Conservation (phyloP, 2,113 vertebrate species). For the Rutilus rutilus region DNA sequence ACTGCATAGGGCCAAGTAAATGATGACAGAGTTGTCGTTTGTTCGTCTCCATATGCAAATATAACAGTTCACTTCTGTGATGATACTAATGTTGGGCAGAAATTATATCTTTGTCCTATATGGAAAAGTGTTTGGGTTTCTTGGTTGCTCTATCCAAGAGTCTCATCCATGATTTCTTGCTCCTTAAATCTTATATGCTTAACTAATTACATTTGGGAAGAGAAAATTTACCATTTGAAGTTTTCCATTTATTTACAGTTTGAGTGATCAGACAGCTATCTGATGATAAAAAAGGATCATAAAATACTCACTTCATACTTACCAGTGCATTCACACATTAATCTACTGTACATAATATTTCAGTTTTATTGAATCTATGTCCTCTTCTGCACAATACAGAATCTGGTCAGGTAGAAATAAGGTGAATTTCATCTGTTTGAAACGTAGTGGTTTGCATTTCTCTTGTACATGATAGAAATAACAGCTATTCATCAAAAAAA, state of each 20-base stretch:
- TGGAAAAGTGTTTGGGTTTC: background rate
- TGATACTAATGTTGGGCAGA: background rate
- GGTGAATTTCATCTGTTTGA: background rate
- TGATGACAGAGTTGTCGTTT: background rate
- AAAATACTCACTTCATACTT: background rate
- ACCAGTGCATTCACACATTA: background rate
- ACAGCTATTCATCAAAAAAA: background rate
- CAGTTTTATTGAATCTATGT: background rate
- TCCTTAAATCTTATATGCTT: background rate
- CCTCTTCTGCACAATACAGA: background rate
- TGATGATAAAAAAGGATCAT: background rate
- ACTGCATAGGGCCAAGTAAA: background rate
- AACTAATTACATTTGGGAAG: background rate
- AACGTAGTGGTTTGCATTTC: background rate
- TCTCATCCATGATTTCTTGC: background rate
- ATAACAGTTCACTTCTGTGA: background rate
- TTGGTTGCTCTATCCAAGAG: background rate
- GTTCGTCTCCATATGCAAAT: background rate
- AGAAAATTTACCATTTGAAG: background rate
- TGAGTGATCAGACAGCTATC: background rate
- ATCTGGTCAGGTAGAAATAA: background rate
- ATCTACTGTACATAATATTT: background rate
- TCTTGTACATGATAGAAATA: background rate
- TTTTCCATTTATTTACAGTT: background rate
- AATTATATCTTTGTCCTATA: background rate